These are phyloP conservation scores for Otus sunia DNA, from an alignment of 2,113 vertebrate species.

Conservation along the genomic window DNA sequence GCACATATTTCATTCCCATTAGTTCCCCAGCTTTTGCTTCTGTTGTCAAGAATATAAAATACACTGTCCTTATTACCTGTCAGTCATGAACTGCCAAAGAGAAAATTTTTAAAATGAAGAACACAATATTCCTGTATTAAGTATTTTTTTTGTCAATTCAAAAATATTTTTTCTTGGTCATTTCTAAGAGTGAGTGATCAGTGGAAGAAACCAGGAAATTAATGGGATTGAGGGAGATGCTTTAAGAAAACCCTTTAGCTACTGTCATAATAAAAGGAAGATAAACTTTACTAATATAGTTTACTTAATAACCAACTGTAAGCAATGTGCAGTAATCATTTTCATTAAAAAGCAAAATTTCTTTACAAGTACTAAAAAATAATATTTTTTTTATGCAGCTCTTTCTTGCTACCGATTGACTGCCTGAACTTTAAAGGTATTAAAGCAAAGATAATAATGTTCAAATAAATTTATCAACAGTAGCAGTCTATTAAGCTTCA, in stretches of 20 bases:
- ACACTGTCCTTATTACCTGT: background rate
- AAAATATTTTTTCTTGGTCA: background rate
- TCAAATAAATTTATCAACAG: background rate
- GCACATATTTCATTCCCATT: background rate
- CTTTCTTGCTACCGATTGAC: background rate
- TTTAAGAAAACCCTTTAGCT: background rate
- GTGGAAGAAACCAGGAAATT: background rate
- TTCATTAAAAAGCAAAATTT: background rate
- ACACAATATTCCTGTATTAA: background rate
- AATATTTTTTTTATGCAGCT: background rate
- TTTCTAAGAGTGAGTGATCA: background rate
- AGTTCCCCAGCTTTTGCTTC: background rate
- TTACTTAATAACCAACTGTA: background rate
- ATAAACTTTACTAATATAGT: background rate
- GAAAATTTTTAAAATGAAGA: background rate
- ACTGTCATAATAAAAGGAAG: background rate
- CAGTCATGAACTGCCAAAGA: background rate
- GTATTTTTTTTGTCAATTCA: background rate
- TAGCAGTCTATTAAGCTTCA: background rate
- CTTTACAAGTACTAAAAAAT: background rate
- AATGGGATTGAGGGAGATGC: background rate
- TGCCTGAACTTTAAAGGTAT: background rate
- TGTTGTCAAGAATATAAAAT: background rate
- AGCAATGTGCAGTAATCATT: background rate
- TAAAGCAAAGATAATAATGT: background rate